Percentiles rank a stretch among this genome's conserved stretches.
Evolutionary conservation across 2,888 invertebrate species (phyloP).

Genomic region (Catocala sponsa): DNA sequence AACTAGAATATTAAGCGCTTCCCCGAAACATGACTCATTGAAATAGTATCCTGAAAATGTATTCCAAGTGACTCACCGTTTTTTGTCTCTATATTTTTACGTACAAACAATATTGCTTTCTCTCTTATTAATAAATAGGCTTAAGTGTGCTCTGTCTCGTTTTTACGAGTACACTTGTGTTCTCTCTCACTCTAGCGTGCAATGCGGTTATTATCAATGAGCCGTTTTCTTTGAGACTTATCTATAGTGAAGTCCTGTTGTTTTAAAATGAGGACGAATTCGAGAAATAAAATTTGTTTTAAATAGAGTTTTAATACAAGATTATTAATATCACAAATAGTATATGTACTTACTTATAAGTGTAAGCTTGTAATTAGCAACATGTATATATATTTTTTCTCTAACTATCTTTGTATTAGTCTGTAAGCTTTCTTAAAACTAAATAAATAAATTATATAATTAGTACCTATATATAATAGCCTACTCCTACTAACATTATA

Average conservation of each 20-base stretch:
- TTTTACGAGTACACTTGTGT: constrained; percentile 6
- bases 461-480: too few relatives aligned
- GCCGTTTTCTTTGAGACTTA: constrained; percentile 32
- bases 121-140: constrained; percentile 15
- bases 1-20: not conserved
- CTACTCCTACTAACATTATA: too few relatives aligned
- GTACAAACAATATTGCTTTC: constrained; percentile 17
- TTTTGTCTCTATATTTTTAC: constrained; percentile 37
- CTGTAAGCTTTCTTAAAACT: too few relatives aligned
- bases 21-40: constrained; percentile 36
- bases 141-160: constrained; percentile 17
- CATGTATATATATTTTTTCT: too few relatives aligned
- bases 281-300: too few relatives aligned
- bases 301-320: too few relatives aligned
- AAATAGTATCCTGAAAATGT: constrained; percentile 32
- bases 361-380: too few relatives aligned
- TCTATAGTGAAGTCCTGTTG: constrained; percentile 32
- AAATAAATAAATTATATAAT: too few relatives aligned
- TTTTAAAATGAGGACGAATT: not conserved
- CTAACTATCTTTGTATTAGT: too few relatives aligned
- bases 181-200: constrained; percentile 31
- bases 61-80: constrained; percentile 38
- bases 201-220: constrained; percentile 38
- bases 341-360: too few relatives aligned
- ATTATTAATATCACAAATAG: too few relatives aligned